A percentile compares a stretch with the other conserved stretches of the same genome.
phyloP scores from a whole-genome alignment of 2,888 invertebrate species.

The Syrphus vitripennis region DNA sequence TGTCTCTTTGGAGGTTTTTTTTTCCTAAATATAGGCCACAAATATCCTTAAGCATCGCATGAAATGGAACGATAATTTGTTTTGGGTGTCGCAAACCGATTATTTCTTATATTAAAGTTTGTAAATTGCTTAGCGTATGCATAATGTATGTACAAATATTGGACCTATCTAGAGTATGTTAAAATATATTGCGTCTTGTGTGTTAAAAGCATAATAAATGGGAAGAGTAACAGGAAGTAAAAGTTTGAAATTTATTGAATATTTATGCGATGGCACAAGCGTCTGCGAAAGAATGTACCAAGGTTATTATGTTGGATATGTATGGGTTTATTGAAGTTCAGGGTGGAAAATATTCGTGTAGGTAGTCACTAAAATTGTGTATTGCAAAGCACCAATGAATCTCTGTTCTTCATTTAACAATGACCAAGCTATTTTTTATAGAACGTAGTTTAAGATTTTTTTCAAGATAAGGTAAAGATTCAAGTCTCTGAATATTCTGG shows the following conservation, averaged over 20 bases:
- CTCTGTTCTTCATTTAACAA: too few relatives aligned
- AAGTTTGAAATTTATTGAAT: slow-evolving; percentile 8
- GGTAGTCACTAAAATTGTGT: too few relatives aligned
- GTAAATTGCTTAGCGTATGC: not conserved
- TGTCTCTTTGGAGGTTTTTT: not conserved
- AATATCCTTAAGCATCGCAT: not conserved
- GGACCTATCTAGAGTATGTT: too few relatives aligned
- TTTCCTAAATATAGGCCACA: not conserved
- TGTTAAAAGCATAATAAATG: slow-evolving; percentile 12
- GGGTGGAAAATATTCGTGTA: too few relatives aligned
- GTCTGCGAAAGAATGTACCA: not conserved
- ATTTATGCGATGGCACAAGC: slow-evolving; percentile 21
- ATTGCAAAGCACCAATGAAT: too few relatives aligned
- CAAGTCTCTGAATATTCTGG: too few relatives aligned
- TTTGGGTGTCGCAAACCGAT: slow-evolving; percentile 11
- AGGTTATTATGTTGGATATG: not conserved
- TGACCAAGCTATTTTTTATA: too few relatives aligned
- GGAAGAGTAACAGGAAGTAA: not conserved
- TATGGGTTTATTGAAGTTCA: not conserved
- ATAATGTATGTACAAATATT: not conserved
- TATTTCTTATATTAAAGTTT: slow-evolving; percentile 29
- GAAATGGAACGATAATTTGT: not conserved
- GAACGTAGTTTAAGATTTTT: too few relatives aligned
- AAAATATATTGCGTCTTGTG: not conserved
- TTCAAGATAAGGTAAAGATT: too few relatives aligned